Evolutionary conservation across 2,888 invertebrate species (phyloP).

Genomic region (Ligdia adustata): DNA sequence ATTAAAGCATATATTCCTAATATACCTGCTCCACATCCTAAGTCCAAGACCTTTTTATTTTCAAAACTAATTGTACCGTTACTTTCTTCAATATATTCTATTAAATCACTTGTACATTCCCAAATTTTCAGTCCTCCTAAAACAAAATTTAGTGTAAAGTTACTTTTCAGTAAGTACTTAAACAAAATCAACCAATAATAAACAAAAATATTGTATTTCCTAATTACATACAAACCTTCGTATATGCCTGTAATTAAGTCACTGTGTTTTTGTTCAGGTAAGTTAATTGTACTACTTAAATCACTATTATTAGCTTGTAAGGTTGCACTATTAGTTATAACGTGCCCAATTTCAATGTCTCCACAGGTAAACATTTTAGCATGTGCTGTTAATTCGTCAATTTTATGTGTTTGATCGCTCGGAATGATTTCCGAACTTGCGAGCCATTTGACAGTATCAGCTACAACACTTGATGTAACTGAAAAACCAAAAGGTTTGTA

Average conservation of each 20-base stretch:
- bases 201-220: too few relatives aligned
- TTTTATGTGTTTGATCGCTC: slow-evolving; percentile 50
- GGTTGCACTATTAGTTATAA: slow-evolving; percentile 62
- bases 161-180: neutral
- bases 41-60: slow-evolving; percentile 88
- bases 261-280: slow-evolving; percentile 86
- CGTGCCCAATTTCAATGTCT: slow-evolving; percentile 75
- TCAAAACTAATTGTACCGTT: slow-evolving; percentile 56
- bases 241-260: slow-evolving; percentile 90
- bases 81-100: slow-evolving; percentile 84
- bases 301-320: slow-evolving; percentile 55
- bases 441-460: neutral
- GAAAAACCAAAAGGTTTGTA: too few relatives aligned
- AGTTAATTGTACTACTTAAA: slow-evolving; percentile 65
- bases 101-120: slow-evolving; percentile 95
- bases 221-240: slow-evolving; percentile 84
- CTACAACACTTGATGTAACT: too few relatives aligned
- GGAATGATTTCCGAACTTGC: slow-evolving; percentile 59
- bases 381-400: slow-evolving; percentile 56
- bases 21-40: slow-evolving; percentile 96
- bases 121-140: slow-evolving; percentile 97
- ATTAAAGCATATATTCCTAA: slow-evolving; percentile 91
- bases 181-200: too few relatives aligned
- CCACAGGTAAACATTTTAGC: slow-evolving; percentile 73
- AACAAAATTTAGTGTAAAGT: slow-evolving; percentile 25